Evolutionary conservation across 2,113 vertebrate genomes (phyloP).

Genomic region (Pluvianellus socialis): DNA sequence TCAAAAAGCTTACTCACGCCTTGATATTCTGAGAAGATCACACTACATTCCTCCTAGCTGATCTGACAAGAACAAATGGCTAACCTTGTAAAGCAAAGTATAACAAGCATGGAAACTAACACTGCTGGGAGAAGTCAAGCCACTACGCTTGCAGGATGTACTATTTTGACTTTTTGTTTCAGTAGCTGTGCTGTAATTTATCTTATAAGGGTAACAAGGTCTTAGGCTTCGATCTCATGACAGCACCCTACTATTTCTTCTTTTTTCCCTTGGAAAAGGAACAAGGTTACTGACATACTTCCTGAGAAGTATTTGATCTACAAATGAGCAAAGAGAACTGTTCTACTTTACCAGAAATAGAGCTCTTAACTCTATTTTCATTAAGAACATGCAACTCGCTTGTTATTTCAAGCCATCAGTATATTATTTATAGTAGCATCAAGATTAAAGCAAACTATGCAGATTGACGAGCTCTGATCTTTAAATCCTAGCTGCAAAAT

Average conservation of each 20-base stretch:
- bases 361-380: not conserved
- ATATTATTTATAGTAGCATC: not conserved
- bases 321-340: not conserved
- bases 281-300: not conserved
- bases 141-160: not conserved
- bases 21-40: not conserved
- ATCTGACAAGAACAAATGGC: not conserved
- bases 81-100: not conserved
- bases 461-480: not conserved
- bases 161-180: not conserved
- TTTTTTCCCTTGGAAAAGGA: not conserved
- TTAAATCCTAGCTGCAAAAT: not conserved
- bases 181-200: not conserved
- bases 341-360: not conserved
- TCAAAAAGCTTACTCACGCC: not conserved
- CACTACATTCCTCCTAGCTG: not conserved
- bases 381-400: not conserved
- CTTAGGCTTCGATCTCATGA: not conserved
- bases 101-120: not conserved
- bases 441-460: not conserved
- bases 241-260: not conserved
- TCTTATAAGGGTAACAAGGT: not conserved
- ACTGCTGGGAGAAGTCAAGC: not conserved
- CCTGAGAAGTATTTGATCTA: not conserved
- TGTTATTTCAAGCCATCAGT: not conserved